These are phyloP conservation scores for Typhlomys cinereus DNA, from an alignment of 2,113 vertebrate genomes.

Conservation along the genomic window DNA sequence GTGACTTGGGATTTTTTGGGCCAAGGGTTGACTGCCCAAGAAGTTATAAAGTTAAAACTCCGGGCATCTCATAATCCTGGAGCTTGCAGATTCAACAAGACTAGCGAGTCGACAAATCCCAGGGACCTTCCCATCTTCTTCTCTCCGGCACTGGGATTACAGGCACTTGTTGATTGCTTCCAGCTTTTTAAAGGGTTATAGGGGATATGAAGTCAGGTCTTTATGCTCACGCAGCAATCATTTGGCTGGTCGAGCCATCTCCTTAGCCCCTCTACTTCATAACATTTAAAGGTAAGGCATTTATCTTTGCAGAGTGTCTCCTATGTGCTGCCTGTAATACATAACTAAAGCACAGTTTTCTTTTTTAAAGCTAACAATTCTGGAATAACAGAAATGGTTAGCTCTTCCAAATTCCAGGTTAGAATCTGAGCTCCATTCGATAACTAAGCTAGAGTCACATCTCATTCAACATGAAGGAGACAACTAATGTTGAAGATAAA, in stretches of 20 bases:
- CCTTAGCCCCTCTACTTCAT: not conserved
- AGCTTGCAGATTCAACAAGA: not conserved
- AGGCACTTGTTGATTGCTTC: not conserved
- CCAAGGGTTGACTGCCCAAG: too few relatives aligned
- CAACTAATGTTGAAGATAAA: not conserved
- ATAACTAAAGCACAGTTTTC: not conserved
- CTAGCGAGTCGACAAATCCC: too few relatives aligned
- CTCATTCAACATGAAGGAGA: not conserved
- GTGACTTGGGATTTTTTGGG: not conserved
- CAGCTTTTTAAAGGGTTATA: not conserved
- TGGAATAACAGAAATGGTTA: not conserved
- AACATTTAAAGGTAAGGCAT: not conserved
- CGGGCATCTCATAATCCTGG: too few relatives aligned
- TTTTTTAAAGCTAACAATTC: not conserved
- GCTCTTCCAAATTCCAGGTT: not conserved
- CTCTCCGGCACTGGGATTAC: too few relatives aligned
- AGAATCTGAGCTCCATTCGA: not conserved
- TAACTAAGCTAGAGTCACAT: not conserved
- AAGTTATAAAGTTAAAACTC: too few relatives aligned
- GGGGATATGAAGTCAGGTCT: not conserved
- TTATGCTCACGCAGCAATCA: not conserved
- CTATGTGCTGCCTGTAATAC: not conserved
- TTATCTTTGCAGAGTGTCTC: not conserved
- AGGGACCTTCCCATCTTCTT: too few relatives aligned
- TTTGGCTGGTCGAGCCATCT: not conserved